Evolutionary conservation across 2,888 invertebrate species (phyloP), one percentile per base, ranked within the genome.

Genomic region (Drosophila atroscutellata): DNA sequence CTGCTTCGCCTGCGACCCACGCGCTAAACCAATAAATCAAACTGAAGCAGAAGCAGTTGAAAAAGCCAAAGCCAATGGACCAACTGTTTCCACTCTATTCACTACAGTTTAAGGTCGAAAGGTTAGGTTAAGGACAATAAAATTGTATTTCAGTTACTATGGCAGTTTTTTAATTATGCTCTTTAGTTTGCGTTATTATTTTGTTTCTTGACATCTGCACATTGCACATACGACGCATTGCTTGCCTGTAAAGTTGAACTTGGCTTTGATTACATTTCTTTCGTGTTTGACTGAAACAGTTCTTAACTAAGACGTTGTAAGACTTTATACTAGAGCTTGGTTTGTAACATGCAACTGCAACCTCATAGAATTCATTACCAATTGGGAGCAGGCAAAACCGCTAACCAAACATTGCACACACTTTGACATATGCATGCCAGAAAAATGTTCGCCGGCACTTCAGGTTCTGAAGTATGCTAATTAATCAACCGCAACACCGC

Each of bases 201-300:
- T 9, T 37, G 37, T n/a, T 4, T 18, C 24, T 63, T 11, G 32
- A 20, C 26, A 32, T 26, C 42, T 57, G 51, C 56, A 24, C 50
- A 76, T 80, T 77, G 69, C 80, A 88, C 61, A 89, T 85, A 87
- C 89, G 90, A 63, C 77, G 68, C 74, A 52, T 77, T 70, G 77
- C 42, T 47, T 28, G 11, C 13, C 30, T 65, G 32, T 51, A 60
- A 73, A 72, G 80, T 75, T 80, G 62, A 80, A 75, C 76, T 80
- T 60, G 76, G n/a, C 49, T 60, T 42, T 39, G 26, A 28, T 24
- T 20, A 58, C 15, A 37, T 24, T 55, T 39, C 47, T 49, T 57
- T 57, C 47, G 30, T 58, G 58, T 32, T 64, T 26, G 26, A 7
- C 32, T 39, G 32, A 18, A 18, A 13, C 26, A 20, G 11, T 26